phyloP scores from a whole-genome alignment of 2,888 invertebrate genomes.

The Eugnorisma glareosa region DNA sequence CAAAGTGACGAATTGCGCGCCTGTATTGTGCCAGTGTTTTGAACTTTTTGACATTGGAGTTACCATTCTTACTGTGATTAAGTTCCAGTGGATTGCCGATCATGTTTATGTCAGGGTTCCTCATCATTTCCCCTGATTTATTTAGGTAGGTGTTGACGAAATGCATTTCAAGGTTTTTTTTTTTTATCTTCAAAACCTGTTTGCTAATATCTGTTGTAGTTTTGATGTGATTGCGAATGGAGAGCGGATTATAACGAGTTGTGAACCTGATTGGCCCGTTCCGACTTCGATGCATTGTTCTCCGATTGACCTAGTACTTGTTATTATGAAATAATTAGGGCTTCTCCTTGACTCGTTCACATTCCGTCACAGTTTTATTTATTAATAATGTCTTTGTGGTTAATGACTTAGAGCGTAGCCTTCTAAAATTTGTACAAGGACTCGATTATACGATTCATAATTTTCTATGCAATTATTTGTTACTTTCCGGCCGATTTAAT shows the following conservation, averaged over 20 bases:
- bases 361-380: slow-evolving; percentile 64
- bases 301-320: slow-evolving; percentile 83
- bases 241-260: slow-evolving; percentile 80
- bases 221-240: slow-evolving; percentile 77
- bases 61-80: slow-evolving; percentile 76
- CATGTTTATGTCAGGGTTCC: slow-evolving; percentile 89
- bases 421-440: background rate
- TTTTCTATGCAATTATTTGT: slow-evolving; percentile 47
- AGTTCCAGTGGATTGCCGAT: slow-evolving; percentile 73
- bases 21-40: slow-evolving; percentile 86
- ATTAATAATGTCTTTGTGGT: slow-evolving; percentile 58
- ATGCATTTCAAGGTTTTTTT: slow-evolving; percentile 74
- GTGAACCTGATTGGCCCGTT: slow-evolving; percentile 86
- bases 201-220: slow-evolving; percentile 69
- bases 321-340: slow-evolving; percentile 81
- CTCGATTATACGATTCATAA: slow-evolving; percentile 15
- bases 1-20: slow-evolving; percentile 87
- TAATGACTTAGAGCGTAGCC: slow-evolving; percentile 21
- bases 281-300: slow-evolving; percentile 85
- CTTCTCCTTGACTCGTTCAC: slow-evolving; percentile 75
- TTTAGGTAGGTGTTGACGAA: slow-evolving; percentile 85
- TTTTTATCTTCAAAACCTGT: slow-evolving; percentile 73
- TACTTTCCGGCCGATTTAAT: slow-evolving; percentile 68
- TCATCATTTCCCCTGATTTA: slow-evolving; percentile 87
- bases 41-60: slow-evolving; percentile 86